Base-by-base conservation (phyloP, 37 sponge, comb jelly and placozoan genomes). In the Ianthella basta region DNA sequence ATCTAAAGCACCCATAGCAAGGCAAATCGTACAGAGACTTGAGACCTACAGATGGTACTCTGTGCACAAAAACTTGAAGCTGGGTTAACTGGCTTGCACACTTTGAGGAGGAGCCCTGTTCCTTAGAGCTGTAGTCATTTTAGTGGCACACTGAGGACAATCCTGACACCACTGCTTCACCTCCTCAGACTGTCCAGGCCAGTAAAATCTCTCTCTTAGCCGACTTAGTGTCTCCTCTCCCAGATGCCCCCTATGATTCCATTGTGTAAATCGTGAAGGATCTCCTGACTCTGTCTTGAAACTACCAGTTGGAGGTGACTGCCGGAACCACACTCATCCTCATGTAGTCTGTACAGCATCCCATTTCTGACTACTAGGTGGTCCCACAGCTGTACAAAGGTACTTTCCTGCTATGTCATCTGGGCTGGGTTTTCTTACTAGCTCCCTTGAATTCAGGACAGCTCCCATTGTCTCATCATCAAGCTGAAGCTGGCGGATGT, bases 371-470 rank as follows among this genome's bases (percentile, higher is more conserved):
- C 19, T 20, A 72, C 32, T 41, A 84, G 38, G 55, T 84, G 84
- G 73, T 84, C 84, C 84, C 84, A 84, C 56, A 72, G 15, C 56
- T 72, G 84, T 29, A 72, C 25, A 21, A 84, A 73, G 34, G 73
- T 50, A 34, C 84, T 69, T 24, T n/a, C n/a, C n/a, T 38, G 38
- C 27, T 53, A 50, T 37, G 33, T 32, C 55, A 20, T 34, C 32
- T 24, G 40, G n/a, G 30, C 21, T 24, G 4, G 27, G 29, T 72
- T 72, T 72, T 35, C 30, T 27, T 23, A 30, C 59, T 33, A 23
- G 55, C 36, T 72, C 56, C 37, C 40, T 84, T 59, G 36, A 54
- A 30, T n/a, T 25, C 5, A 84, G 73, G 14, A 84, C n/a, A 29
- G 55, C 55, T n/a, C 56, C 73, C 56, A 84, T 27, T 21, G 20